A percentile compares a stretch with the other conserved stretches of the same genome.
Conservation (phyloP, 2,113 vertebrate species). For the Sinocyclocheilus rhinocerous region DNA sequence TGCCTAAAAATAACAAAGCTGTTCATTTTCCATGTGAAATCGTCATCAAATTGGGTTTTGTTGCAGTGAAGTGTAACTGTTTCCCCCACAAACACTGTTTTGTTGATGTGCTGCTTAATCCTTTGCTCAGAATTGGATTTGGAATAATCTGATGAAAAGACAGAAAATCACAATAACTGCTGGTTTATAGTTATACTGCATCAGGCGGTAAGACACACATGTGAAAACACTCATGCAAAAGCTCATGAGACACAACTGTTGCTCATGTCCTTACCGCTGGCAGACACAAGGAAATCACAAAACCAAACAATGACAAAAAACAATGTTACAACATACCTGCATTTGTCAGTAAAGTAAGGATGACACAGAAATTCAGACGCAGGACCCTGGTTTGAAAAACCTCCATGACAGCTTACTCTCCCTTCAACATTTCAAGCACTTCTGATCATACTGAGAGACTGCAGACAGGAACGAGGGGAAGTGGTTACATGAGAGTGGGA, state of each 20-base stretch:
- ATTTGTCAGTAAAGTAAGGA: neutral
- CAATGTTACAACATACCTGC: neutral
- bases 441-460: neutral
- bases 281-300: neutral
- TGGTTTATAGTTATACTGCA: neutral
- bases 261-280: neutral
- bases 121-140: neutral
- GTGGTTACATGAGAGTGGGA: constrained; percentile 21
- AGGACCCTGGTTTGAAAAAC: neutral
- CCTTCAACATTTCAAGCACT: neutral
- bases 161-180: neutral
- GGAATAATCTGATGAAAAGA: neutral
- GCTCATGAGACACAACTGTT: neutral
- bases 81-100: constrained; percentile 2
- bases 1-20: too few species aligned
- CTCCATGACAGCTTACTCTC: neutral
- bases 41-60: too few species aligned
- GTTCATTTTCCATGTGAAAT: too few species aligned
- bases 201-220: neutral
- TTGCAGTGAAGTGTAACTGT: too few species aligned
- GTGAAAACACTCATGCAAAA: neutral
- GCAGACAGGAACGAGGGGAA: neutral
- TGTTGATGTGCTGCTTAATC: neutral
- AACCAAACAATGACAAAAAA: too few species aligned
- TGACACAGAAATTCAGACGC: neutral